These are phyloP conservation scores for Labeo rohita DNA, from an alignment of 2,113 vertebrate genomes.

Conservation along the genomic window DNA sequence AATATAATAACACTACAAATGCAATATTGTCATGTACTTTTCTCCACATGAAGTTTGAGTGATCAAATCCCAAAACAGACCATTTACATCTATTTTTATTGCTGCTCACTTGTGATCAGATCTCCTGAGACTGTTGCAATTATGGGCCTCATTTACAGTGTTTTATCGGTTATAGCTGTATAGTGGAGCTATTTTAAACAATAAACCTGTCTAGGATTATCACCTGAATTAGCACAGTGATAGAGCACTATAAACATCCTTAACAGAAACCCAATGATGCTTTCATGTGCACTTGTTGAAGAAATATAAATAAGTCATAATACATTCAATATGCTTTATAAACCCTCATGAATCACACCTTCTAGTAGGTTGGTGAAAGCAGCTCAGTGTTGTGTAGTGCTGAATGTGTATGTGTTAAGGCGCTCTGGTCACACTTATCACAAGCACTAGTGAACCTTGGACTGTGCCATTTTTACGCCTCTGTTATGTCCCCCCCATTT, in stretches of 20 bases:
- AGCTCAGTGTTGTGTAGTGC: background rate
- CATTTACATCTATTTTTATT: background rate
- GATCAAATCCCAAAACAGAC: background rate
- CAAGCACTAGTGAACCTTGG: conserved; percentile 41
- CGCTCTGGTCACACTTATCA: conserved; percentile 11
- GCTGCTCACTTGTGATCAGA: background rate
- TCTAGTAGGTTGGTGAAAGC: background rate
- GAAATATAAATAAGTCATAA: background rate
- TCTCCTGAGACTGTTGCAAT: background rate
- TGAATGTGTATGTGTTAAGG: conserved; percentile 10
- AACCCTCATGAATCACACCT: background rate
- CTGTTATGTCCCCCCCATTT: conserved; percentile 50
- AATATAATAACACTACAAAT: background rate
- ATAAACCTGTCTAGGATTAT: background rate
- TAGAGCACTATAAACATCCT: background rate
- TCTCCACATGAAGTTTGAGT: background rate
- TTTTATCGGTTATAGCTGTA: background rate
- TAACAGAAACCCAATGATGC: background rate
- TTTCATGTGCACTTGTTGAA: conserved; percentile 4
- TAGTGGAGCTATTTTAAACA: background rate
- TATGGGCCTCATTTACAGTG: background rate
- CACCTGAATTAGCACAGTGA: background rate
- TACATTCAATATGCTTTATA: background rate
- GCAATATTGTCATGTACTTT: background rate
- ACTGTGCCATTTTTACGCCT: conserved; percentile 46